Conservation (phyloP, 1,140 invertebrate genomes). For the Microplitis mediator region DNA sequence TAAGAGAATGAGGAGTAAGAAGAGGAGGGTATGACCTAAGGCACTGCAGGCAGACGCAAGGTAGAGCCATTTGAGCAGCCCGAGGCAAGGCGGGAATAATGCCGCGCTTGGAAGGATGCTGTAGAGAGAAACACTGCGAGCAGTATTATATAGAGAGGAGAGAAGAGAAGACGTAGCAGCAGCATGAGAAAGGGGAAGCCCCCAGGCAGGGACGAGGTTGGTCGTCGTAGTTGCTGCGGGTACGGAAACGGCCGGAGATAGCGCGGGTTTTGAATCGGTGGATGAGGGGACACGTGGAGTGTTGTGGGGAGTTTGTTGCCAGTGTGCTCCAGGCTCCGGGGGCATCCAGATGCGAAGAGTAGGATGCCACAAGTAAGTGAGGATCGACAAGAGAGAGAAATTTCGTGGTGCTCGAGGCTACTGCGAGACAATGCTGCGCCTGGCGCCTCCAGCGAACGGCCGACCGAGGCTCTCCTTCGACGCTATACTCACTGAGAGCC, state of each 20-base stretch:
- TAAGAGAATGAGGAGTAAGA: slow-evolving; percentile 16
- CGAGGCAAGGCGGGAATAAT: slow-evolving; percentile 45
- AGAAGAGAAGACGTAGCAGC: slow-evolving; percentile 13
- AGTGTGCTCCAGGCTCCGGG: not conserved
- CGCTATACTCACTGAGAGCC: slow-evolving; percentile 29
- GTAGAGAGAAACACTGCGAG: slow-evolving; percentile 18
- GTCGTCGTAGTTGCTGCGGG: slow-evolving; percentile 38
- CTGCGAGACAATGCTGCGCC: slow-evolving; percentile 52
- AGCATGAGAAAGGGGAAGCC: slow-evolving; percentile 21
- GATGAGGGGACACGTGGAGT: slow-evolving; percentile 20
- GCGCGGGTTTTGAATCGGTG: slow-evolving; percentile 28
- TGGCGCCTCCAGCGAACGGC: slow-evolving; percentile 33
- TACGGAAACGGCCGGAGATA: slow-evolving; percentile 52
- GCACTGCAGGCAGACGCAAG: slow-evolving; percentile 54
- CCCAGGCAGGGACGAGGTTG: slow-evolving; percentile 28
- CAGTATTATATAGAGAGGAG: not conserved
- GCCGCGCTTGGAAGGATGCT: slow-evolving; percentile 36
- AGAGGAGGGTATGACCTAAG: slow-evolving; percentile 36
- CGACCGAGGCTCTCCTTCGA: slow-evolving; percentile 43
- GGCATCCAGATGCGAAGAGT: slow-evolving; percentile 23
- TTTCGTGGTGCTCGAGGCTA: slow-evolving; percentile 32
- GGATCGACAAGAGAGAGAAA: slow-evolving; percentile 17
- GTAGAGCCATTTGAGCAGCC: slow-evolving; percentile 50
- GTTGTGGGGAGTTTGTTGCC: slow-evolving; percentile 21
- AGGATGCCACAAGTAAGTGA: slow-evolving; percentile 20